Percentiles rank a stretch among this genome's conserved stretches.
Evolutionary conservation across 2,113 vertebrate species (phyloP).

Genomic region (Chloroceryle aenea): DNA sequence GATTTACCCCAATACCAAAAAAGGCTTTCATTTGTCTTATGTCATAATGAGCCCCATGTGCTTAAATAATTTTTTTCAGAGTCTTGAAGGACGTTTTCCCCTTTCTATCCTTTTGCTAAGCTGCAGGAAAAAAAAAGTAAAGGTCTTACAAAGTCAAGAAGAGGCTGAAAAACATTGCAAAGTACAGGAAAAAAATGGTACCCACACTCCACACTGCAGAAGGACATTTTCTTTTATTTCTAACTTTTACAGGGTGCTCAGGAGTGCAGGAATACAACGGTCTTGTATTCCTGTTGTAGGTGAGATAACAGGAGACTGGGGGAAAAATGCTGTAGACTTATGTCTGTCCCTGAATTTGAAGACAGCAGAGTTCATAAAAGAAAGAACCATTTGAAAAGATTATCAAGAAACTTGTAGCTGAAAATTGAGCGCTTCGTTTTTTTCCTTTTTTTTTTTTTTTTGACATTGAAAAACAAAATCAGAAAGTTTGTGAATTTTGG

Average conservation of each 20-base stretch:
- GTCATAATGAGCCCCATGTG: neutral
- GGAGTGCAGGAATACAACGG: neutral
- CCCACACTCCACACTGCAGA: neutral
- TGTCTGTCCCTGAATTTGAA: neutral
- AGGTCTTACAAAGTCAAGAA: neutral
- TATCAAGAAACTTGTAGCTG: neutral
- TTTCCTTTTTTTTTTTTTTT: neutral
- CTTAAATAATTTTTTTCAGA: neutral
- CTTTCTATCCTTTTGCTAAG: neutral
- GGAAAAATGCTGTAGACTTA: neutral
- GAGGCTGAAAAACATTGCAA: neutral
- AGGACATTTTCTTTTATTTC: neutral
- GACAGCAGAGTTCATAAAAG: neutral
- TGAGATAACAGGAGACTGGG: neutral
- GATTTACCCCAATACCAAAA: neutral
- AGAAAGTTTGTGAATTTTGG: neutral
- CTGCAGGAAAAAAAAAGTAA: neutral
- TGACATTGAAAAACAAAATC: neutral
- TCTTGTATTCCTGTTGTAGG: neutral
- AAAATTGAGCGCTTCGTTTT: too few species aligned
- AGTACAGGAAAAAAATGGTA: neutral
- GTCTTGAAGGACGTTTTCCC: neutral
- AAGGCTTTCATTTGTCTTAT: neutral
- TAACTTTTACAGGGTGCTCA: neutral
- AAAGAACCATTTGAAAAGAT: neutral